Evolutionary conservation across 2,888 invertebrate species (phyloP), one percentile per base, ranked within the genome.

Genomic region (Hesperia comma): DNA sequence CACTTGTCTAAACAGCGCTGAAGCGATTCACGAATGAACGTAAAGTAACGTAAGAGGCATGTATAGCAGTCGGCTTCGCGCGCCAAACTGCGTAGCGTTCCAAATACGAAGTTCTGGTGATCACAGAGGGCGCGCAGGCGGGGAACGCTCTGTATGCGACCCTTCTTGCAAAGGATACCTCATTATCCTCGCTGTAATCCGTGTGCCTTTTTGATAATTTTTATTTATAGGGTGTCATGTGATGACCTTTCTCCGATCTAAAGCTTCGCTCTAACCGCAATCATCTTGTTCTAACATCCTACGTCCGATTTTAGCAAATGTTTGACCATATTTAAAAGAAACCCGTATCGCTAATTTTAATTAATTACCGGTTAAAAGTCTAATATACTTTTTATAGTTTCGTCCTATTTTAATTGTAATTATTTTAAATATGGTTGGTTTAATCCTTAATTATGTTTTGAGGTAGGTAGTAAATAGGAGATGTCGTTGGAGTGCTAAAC

Each of bases 181-280:
- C 90, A 91, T 90, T 92, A 91, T 91, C 91, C 86, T 87, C 81
- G 84, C 85, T 86, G 86, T 90, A 90, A 91, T 91, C 90, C 88
- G 83, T 85, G 84, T 81, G 88, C 86, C 88, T 88, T 88, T 87
- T 87, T 86, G 86, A 88, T 88, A 86, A 88, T 85, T 86, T 86
- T 85, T 86, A 87, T 88, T 88, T 87, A 85, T 85, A 81, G 81
- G 79, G 78, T 81, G 81, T 77, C 76, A 81, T 75, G 70, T 75
- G 68, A 71, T 85, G 80, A 84, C 81, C 82, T 83, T 83, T 85
- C 80, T 72, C 71, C 74, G 77, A 80, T 77, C 77, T 74, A 74
- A 61, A 32, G 1, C 37, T 37, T 17, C n/a, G 14, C 56, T 7
- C n/a, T 6, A 41, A 26, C 2, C 6, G 21, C n/a, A 6, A n/a